Evolutionary conservation across 2,113 vertebrate genomes (phyloP), one percentile per base, ranked within the genome.

Genomic region (Xiphophorus hellerii): DNA sequence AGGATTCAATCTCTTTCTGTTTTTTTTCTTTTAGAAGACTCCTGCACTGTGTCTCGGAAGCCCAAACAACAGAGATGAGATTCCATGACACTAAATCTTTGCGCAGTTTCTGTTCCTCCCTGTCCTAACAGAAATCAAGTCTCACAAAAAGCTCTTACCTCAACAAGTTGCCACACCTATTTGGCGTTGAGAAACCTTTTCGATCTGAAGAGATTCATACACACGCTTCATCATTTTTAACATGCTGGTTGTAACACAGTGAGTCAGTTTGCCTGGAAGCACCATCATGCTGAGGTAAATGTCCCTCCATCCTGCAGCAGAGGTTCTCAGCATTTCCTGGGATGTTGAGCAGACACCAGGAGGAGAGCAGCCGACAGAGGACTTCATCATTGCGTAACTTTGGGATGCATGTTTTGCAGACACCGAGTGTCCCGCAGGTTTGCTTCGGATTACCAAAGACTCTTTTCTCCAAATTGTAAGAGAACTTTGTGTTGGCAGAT

Each of bases 341-440:
- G 70, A 75, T 62, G 62, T 29, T 7, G 63, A 51, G n/a, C 73
- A 80, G 78, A 76, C 27, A 69, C 17, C 17, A 33, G 25, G 44
- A 69, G 63, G 31, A 81, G 48, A 44, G 48, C 62, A 71, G 11
- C 29, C 30, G 27, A 51, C 39, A 37, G 15, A 68, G 25, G 70
- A 83, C 75, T 85, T 70, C 73, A 62, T 64, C 77, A 66, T 60
- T 51, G 9, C 22, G 37, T 54, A 11, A 62, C 66, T 29, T 71
- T 39, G 33, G 31, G 15, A 17, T 22, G 15, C 22, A 10, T 48
- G 15, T 31, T 10, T 25, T 28, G 28, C 29, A 31, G 6, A 17
- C 20, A n/a, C 51, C 11, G 51, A 25, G 8, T 54, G 25, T 25
- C 51, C 51, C 20, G 2, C 22, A 25, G 20, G 51, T 58, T 58